Evolutionary conservation across 2,797 vertebrate species (phyloP).

Genomic region (Tangara arthus): DNA sequence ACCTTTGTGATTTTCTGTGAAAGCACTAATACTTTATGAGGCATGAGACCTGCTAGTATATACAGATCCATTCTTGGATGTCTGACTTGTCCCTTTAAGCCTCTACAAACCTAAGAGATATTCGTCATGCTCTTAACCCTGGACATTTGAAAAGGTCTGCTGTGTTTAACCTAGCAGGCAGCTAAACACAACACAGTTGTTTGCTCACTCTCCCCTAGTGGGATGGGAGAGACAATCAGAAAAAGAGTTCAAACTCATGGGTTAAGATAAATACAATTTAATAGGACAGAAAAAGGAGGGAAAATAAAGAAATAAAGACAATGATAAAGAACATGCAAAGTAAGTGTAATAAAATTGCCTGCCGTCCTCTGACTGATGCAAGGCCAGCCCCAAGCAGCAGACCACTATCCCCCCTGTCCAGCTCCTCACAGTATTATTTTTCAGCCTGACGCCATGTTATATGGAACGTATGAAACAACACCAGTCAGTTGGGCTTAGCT

Average conservation of each 20-base stretch:
- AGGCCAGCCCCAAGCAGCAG: not conserved
- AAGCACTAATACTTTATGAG: not conserved
- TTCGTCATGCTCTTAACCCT: not conserved
- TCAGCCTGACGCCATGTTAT: not conserved
- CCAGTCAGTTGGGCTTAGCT: not conserved
- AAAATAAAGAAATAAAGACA: not conserved
- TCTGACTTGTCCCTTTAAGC: not conserved
- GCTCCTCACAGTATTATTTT: not conserved
- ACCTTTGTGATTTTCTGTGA: not conserved
- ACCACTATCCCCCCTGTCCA: accelerated
- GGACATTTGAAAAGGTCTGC: not conserved
- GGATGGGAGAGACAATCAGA: not conserved
- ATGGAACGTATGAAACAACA: not conserved
- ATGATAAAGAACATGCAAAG: not conserved
- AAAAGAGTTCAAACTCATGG: not conserved
- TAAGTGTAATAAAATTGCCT: not conserved
- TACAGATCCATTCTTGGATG: not conserved
- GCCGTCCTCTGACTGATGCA: not conserved
- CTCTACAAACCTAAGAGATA: not conserved
- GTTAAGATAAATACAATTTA: not conserved
- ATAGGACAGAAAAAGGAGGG: not conserved
- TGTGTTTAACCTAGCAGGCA: not conserved
- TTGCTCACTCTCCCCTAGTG: not conserved
- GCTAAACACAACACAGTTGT: not conserved
- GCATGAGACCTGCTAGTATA: not conserved